Evolutionary conservation across 1,140 invertebrate species (phyloP).

Genomic region (Drosophila ercepeae): DNA sequence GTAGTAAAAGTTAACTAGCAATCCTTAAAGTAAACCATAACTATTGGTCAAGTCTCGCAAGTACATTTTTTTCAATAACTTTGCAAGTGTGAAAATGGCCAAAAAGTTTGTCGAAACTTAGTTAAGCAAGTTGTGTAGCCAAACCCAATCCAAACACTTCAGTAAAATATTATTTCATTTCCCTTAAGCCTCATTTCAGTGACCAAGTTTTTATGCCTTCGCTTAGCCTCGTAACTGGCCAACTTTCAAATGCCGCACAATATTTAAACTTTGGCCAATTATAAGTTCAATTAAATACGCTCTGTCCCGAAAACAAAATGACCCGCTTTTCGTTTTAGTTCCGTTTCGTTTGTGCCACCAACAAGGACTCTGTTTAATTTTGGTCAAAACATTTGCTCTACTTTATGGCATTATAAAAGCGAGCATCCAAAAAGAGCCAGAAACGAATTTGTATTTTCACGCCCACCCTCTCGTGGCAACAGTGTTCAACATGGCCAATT

Average conservation of each 20-base stretch:
- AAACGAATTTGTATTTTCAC: constrained; percentile 68
- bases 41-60: not conserved
- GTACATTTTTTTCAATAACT: constrained; percentile 6
- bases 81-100: constrained; percentile 13
- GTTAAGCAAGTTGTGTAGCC: constrained; percentile 17
- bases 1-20: not conserved
- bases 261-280: constrained; percentile 62
- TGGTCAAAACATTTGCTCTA: constrained; percentile 61
- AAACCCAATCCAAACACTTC: constrained; percentile 22
- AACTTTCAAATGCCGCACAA: constrained; percentile 47
- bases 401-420: constrained; percentile 65
- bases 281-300: constrained; percentile 67
- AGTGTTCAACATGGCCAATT: constrained; percentile 70
- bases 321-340: constrained; percentile 14
- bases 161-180: constrained; percentile 46
- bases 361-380: constrained; percentile 65
- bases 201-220: constrained; percentile 31
- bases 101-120: constrained; percentile 1
- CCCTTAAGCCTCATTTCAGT: constrained; percentile 36
- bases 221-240: constrained; percentile 15
- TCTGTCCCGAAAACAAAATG: constrained; percentile 3
- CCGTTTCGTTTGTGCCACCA: constrained; percentile 45
- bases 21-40: not conserved
- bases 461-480: constrained; percentile 24
- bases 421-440: constrained; percentile 30